Percentiles rank a stretch among this genome's conserved stretches.
Conservation (phyloP, 1,140 invertebrate genomes). For the Bemisia tabaci region DNA sequence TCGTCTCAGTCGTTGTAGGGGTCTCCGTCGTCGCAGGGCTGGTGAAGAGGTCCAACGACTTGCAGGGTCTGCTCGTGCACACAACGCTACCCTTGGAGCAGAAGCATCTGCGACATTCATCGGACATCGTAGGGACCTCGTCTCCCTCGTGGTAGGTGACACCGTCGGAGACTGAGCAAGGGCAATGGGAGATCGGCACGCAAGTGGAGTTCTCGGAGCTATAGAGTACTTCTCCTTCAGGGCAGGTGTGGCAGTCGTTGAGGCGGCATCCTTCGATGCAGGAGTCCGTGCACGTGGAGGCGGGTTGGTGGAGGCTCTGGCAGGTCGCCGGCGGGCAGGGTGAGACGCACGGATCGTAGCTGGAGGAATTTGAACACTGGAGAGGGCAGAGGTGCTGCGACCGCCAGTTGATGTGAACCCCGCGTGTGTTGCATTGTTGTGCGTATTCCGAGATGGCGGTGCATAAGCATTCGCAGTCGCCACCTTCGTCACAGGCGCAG, state of each 20-base stretch:
- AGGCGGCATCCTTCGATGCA: not conserved
- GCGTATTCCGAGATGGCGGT: constrained; percentile 75
- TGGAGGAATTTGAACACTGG: constrained; percentile 63
- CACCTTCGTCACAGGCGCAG: constrained; percentile 76
- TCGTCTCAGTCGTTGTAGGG: too few species aligned
- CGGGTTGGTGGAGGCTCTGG: constrained; percentile 55
- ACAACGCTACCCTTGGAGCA: not conserved
- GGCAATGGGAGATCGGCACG: constrained; percentile 51
- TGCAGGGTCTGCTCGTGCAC: not conserved
- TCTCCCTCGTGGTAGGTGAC: constrained; percentile 55
- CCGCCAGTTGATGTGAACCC: constrained; percentile 63
- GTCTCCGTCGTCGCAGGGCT: too few species aligned
- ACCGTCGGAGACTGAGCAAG: constrained; percentile 53
- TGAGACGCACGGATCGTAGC: constrained; percentile 65
- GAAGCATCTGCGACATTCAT: not conserved
- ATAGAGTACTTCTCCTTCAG: constrained; percentile 49
- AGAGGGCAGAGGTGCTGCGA: constrained; percentile 69
- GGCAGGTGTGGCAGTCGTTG: constrained; percentile 40
- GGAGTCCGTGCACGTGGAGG: not conserved
- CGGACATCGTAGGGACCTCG: not conserved
- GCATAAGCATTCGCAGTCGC: constrained; percentile 79
- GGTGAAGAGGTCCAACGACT: not conserved
- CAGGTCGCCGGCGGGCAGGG: constrained; percentile 71
- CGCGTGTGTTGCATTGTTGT: constrained; percentile 56
- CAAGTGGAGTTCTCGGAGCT: constrained; percentile 54